These are phyloP conservation scores for Cataglyphis cursor DNA, from an alignment of 2,888 invertebrate genomes.

Conservation along the genomic window DNA sequence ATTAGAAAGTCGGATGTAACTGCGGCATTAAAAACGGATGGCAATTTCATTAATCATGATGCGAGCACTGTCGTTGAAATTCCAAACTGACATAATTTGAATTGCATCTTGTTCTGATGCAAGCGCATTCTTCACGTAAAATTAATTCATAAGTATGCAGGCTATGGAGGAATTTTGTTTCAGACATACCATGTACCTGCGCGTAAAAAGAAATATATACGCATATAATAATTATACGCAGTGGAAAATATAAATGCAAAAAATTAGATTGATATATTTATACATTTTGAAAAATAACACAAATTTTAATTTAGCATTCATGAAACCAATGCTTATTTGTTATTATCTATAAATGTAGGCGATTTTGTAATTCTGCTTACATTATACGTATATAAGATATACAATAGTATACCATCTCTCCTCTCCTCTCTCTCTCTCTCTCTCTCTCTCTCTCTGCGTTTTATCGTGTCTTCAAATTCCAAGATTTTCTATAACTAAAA, in stretches of 20 bases:
- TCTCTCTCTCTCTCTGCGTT: too few species aligned
- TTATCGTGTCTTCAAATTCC: not conserved
- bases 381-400: too few species aligned
- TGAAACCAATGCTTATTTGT: not conserved
- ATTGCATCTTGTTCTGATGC: constrained; percentile 24
- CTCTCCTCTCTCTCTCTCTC: too few species aligned
- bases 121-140: constrained; percentile 50
- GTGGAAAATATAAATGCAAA: not conserved
- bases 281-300: constrained; percentile 12
- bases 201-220: not conserved
- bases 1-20: constrained; percentile 61
- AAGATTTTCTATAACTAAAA: not conserved
- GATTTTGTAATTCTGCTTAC: not conserved
- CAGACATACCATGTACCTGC: not conserved
- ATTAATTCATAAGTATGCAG: constrained; percentile 25
- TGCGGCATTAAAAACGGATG: not conserved
- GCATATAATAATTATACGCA: not conserved
- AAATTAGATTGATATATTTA: not conserved
- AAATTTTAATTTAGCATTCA: not conserved
- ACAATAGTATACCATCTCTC: not conserved
- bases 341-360: not conserved
- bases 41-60: constrained; percentile 24
- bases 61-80: constrained; percentile 35
- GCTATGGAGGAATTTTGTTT: constrained; percentile 20
- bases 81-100: constrained; percentile 38